These are phyloP conservation scores for Etheostoma nigrum DNA, from an alignment of 2,797 vertebrate species.

Conservation along the genomic window DNA sequence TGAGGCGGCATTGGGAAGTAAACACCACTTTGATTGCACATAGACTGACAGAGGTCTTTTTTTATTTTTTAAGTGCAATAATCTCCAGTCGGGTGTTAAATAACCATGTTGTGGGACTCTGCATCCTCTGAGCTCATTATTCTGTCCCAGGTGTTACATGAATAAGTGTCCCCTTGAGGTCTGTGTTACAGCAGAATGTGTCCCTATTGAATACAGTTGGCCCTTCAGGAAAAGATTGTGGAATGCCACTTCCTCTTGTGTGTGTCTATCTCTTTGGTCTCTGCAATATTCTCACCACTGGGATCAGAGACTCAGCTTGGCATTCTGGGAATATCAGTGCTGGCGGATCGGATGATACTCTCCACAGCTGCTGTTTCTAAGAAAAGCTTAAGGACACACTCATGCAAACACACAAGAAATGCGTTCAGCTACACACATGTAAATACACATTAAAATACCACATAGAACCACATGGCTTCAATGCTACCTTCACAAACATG, in stretches of 20 bases:
- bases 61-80: slow-evolving; percentile 37
- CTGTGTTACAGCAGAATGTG: slow-evolving; percentile 57
- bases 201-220: slow-evolving; percentile 61
- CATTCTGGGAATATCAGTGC: slow-evolving; percentile 81
- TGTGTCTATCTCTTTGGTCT: slow-evolving; percentile 55
- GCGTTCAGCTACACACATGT: slow-evolving; percentile 36
- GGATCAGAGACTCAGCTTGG: slow-evolving; percentile 74
- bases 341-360: slow-evolving; percentile 75
- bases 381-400: slow-evolving; percentile 76
- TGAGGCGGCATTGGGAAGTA: slow-evolving; percentile 41
- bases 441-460: slow-evolving; percentile 54
- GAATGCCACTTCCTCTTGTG: slow-evolving; percentile 73
- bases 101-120: slow-evolving; percentile 71
- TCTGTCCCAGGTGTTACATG: slow-evolving; percentile 71
- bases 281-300: slow-evolving; percentile 63
- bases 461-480: slow-evolving; percentile 20
- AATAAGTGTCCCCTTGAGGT: slow-evolving; percentile 75
- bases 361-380: slow-evolving; percentile 86
- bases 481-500: slow-evolving; percentile 32
- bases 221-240: slow-evolving; percentile 62
- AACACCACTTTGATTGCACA: slow-evolving; percentile 54
- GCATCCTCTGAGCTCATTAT: slow-evolving; percentile 73
- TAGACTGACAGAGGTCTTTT: slow-evolving; percentile 43
- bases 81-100: slow-evolving; percentile 76
- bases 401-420: slow-evolving; percentile 40